Conservation (phyloP, 2,888 invertebrate species). For the Acleris cristana region DNA sequence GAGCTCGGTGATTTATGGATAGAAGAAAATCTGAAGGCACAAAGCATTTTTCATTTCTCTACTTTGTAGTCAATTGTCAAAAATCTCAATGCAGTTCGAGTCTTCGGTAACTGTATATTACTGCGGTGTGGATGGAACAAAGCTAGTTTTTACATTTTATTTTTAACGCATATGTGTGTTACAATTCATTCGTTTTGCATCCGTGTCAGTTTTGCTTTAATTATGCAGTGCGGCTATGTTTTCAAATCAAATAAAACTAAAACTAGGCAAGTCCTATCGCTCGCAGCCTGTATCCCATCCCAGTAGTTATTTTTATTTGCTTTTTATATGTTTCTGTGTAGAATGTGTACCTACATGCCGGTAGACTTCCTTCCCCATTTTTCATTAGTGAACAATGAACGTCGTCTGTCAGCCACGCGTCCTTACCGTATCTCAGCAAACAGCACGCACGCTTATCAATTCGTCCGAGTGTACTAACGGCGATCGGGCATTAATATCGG, state of each 20-base stretch:
- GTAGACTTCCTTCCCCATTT: too few relatives aligned
- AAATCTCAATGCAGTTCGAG: conserved; percentile 62
- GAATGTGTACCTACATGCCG: too few relatives aligned
- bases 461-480: conserved; percentile 30
- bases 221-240: conserved; percentile 28
- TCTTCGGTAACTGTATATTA: conserved; percentile 49
- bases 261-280: not conserved
- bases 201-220: conserved; percentile 36
- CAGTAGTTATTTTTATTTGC: too few relatives aligned
- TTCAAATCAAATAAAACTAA: conserved; percentile 25
- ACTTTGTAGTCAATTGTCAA: conserved; percentile 56
- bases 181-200: conserved; percentile 39
- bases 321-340: too few relatives aligned
- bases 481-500: conserved; percentile 57
- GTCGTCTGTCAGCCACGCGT: not conserved
- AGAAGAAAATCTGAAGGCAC: conserved; percentile 70
- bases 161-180: conserved; percentile 41
- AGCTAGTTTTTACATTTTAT: conserved; percentile 15
- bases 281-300: too few relatives aligned
- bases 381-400: too few relatives aligned
- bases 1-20: conserved; percentile 76
- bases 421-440: conserved; percentile 20
- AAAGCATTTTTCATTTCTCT: conserved; percentile 67
- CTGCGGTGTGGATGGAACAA: conserved; percentile 36
- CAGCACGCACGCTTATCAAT: conserved; percentile 30